These are phyloP conservation scores for Apotomis turbidana DNA, from an alignment of 2,888 invertebrate species.

Conservation along the genomic window DNA sequence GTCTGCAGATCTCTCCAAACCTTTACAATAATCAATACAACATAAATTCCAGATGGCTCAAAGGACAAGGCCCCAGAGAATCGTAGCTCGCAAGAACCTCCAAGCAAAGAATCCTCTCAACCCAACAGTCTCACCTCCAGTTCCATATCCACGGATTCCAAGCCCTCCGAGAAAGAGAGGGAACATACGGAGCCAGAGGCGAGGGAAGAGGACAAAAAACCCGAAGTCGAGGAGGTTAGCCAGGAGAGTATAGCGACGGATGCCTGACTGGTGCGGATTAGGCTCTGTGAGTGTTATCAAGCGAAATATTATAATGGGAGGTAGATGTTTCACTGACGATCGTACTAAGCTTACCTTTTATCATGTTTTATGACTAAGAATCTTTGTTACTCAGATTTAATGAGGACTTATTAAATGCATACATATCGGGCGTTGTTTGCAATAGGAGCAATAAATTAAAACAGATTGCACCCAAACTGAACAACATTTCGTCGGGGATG, in stretches of 20 bases:
- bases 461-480: no score
- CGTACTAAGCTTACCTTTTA: constrained; percentile 40
- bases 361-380: background rate
- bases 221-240: constrained; percentile 50
- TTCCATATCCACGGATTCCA: constrained; percentile 74
- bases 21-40: background rate
- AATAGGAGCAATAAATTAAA: no score
- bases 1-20: background rate
- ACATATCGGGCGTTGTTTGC: no score
- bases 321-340: constrained; percentile 49
- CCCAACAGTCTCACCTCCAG: constrained; percentile 76
- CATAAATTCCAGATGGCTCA: constrained; percentile 54
- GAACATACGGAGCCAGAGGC: constrained; percentile 45
- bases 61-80: constrained; percentile 68
- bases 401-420: no score
- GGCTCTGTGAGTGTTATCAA: constrained; percentile 59
- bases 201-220: constrained; percentile 48
- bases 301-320: constrained; percentile 60
- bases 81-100: constrained; percentile 71
- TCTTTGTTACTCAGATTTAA: no score
- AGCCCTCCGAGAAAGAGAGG: constrained; percentile 58
- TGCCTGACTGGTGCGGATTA: constrained; percentile 71
- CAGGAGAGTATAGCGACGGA: constrained; percentile 61
- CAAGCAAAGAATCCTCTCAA: constrained; percentile 73
- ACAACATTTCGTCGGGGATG: no score